Percentiles rank a stretch among this genome's conserved stretches.
Evolutionary conservation across 2,888 invertebrate species (phyloP).

Genomic region (Zaprionus obscuricornis): DNA sequence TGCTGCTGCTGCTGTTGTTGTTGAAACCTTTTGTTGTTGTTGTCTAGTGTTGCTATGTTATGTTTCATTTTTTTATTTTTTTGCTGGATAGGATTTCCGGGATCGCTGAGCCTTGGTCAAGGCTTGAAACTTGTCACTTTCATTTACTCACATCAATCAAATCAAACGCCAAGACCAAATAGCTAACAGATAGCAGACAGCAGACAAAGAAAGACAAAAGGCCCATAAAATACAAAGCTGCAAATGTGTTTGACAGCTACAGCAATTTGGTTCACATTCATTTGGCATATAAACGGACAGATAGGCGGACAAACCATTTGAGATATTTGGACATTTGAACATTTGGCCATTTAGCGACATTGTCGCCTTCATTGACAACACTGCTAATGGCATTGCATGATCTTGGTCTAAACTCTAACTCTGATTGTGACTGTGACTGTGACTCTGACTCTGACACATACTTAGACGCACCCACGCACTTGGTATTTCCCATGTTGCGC

Average conservation of each 20-base stretch:
- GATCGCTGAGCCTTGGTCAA: conserved; percentile 49
- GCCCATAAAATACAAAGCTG: conserved; percentile 34
- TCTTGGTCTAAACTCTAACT: conserved; percentile 1
- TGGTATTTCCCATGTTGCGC: conserved; percentile 56
- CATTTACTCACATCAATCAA: conserved; percentile 64
- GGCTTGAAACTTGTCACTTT: conserved; percentile 42
- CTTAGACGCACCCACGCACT: conserved; percentile 42
- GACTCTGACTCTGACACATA: conserved; percentile 30
- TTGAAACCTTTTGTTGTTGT: too few relatives aligned
- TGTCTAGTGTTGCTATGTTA: not conserved
- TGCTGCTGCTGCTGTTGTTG: not conserved
- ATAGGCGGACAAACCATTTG: too few relatives aligned
- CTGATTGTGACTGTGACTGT: not conserved
- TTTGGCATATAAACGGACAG: conserved; percentile 17
- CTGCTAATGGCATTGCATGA: conserved; percentile 36
- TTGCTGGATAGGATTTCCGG: conserved; percentile 63
- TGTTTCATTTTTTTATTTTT: too few relatives aligned
- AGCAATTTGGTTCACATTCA: conserved; percentile 18
- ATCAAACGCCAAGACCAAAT: conserved; percentile 30
- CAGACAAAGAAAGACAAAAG: conserved; percentile 25
- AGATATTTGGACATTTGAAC: conserved; percentile 33
- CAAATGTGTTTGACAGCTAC: conserved; percentile 41
- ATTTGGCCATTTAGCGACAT: conserved; percentile 54
- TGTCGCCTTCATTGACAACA: conserved; percentile 35
- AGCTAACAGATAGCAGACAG: conserved; percentile 10